phyloP scores from a whole-genome alignment of 2,113 vertebrate species.

The Capricornis sumatraensis region DNA sequence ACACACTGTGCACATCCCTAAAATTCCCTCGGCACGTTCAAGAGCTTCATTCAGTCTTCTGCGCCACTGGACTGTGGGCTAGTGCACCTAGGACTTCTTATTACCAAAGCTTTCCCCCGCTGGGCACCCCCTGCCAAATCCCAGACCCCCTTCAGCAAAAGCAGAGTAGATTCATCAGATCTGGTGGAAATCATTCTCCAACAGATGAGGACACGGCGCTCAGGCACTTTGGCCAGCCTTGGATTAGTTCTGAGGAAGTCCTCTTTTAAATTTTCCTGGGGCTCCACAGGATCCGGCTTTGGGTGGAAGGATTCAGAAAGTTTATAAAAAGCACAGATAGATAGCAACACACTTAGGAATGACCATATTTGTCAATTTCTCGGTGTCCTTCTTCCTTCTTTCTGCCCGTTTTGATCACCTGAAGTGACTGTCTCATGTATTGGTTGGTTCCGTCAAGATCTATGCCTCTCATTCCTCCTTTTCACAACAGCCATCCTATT shows the following conservation, averaged over 20 bases:
- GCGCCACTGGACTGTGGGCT: neutral
- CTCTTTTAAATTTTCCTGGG: slow-evolving; percentile 48
- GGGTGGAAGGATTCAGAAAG: slow-evolving; percentile 68
- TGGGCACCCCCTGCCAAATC: neutral
- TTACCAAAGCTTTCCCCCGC: neutral
- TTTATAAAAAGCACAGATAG: slow-evolving; percentile 42
- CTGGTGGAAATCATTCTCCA: neutral
- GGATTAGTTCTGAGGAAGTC: slow-evolving; percentile 35
- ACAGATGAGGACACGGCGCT: neutral
- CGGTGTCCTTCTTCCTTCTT: slow-evolving; percentile 59
- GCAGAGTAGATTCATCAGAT: neutral
- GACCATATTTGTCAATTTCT: slow-evolving; percentile 71
- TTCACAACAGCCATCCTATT: neutral
- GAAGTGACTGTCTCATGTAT: neutral
- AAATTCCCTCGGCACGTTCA: neutral
- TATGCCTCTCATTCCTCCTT: slow-evolving; percentile 65
- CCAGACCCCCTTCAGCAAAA: neutral
- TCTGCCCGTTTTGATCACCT: slow-evolving; percentile 67
- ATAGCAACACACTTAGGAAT: slow-evolving; percentile 68
- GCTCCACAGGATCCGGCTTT: slow-evolving; percentile 48
- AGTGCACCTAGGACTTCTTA: neutral
- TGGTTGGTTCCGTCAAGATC: slow-evolving; percentile 68
- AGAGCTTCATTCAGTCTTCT: neutral
- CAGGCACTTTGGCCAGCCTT: neutral
- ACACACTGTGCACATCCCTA: neutral